These are phyloP conservation scores for Lagocephalus sceleratus DNA, from an alignment of 2,797 vertebrate species.

Conservation along the genomic window DNA sequence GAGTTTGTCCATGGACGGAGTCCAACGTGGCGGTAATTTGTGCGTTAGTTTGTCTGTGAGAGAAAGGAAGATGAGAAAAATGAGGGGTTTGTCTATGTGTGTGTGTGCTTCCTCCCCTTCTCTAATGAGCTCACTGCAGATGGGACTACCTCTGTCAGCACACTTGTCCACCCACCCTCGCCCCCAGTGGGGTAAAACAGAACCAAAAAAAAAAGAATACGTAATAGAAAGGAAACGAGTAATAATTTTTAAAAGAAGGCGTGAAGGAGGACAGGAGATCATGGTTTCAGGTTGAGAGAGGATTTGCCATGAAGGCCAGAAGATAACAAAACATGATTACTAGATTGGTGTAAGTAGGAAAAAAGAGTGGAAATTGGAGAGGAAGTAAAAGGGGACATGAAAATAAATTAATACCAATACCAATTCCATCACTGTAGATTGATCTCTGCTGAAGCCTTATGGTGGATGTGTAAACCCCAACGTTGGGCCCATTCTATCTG, in stretches of 20 bases:
- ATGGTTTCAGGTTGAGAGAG: conserved; percentile 33
- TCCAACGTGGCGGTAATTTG: conserved; percentile 34
- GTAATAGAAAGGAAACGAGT: conserved; percentile 11
- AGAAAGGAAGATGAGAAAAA: no score
- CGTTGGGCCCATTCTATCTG: conserved; percentile 19
- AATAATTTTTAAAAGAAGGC: conserved; percentile 17
- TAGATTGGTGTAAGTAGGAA: no score
- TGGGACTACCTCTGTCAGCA: conserved; percentile 68
- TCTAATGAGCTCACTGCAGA: conserved; percentile 71
- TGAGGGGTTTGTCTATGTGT: conserved; percentile 3
- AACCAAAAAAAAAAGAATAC: conserved; percentile 2
- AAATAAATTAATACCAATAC: not conserved
- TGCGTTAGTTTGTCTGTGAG: conserved; percentile 16
- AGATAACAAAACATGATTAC: conserved; percentile 2
- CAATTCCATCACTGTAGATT: no score
- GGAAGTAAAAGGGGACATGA: not conserved
- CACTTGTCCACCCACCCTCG: conserved; percentile 20
- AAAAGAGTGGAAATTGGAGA: not conserved
- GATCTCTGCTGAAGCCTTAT: no score
- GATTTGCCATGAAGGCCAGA: conserved; percentile 34
- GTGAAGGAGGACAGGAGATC: conserved; percentile 7
- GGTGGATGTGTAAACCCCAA: not conserved
- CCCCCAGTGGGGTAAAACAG: not conserved
- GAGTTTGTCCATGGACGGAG: conserved; percentile 41
- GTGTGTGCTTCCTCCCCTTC: conserved; percentile 42